Evolutionary conservation across 2,113 vertebrate genomes (phyloP), one percentile per base, ranked within the genome.

Genomic region (Laterallus jamaicensis): DNA sequence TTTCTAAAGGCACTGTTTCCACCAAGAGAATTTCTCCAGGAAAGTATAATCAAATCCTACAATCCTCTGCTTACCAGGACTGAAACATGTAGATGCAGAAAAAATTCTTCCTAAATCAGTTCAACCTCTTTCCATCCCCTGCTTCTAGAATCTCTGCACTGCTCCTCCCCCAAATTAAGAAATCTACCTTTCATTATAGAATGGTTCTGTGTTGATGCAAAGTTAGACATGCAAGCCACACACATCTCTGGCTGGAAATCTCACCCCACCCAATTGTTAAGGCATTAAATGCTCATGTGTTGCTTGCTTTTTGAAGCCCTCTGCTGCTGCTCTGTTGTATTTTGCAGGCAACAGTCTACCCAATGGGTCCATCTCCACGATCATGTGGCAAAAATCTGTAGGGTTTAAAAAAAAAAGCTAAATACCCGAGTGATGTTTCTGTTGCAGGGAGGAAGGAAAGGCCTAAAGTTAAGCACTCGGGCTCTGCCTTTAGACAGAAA

Each of bases 221-320:
- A 91, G 35, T 50, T 10, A 40, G 63, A 39, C 49, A 10, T 26
- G 44, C 8, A 3, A 75, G 68, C 50, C 5, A 4, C 31, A 35
- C 35, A 54, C 52, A 15, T 25, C 47, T 66, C 84, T 76, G 56
- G 12, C 18, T 58, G 68, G 63, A 50, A 64, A 60, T 58, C 60
- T 91, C 42, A 85, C 79, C 55, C 50, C 35, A 76, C 71, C 84
- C 78, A 20, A 24, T 31, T 35, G 49, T 31, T 69, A 59, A 83
- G 68, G 69, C 19, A 16, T 17, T 28, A 63, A 35, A 26, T 69
- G 35, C 31, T 14, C 59, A 70, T 1, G 63, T 49, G 74, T 66
- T 80, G 50, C 89, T 80, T 76, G 93, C 50, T 92, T 91, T 94
- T 70, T 84, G 89, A 89, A 88, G 93, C 89, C 93, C 89, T 94